A percentile compares a stretch with the other conserved stretches of the same genome.
These are phyloP conservation scores for Phoenoteleia sp. DNA, from an alignment of 2,888 invertebrate species.

Conservation along the genomic window DNA sequence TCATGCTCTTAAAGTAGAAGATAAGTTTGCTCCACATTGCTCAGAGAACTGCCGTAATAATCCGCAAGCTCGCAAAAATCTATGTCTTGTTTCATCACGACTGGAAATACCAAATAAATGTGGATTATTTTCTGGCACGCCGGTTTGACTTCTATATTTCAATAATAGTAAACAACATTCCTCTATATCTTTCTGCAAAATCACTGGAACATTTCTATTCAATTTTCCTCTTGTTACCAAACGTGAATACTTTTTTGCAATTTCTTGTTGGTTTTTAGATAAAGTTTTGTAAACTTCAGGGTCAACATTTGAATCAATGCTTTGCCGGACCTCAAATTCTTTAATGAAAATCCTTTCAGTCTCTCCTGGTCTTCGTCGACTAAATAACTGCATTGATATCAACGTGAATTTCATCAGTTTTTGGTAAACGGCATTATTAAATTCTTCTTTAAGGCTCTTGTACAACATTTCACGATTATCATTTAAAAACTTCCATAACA, in stretches of 20 bases:
- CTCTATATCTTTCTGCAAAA: background rate
- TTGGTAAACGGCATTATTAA: conserved; percentile 39
- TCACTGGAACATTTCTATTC: conserved; percentile 35
- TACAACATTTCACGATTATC: background rate
- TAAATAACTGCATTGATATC: conserved; percentile 69
- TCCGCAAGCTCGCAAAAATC: background rate
- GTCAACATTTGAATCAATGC: conserved; percentile 57
- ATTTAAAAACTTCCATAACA: background rate
- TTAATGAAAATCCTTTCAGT: conserved; percentile 65
- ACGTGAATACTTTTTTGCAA: conserved; percentile 62
- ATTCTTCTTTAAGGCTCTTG: background rate
- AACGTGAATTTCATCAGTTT: conserved; percentile 55
- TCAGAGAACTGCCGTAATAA: background rate
- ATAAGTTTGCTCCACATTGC: background rate
- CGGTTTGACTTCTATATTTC: conserved; percentile 16
- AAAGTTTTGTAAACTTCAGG: no score
- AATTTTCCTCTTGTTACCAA: conserved; percentile 73
- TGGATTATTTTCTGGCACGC: background rate
- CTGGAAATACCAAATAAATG: background rate
- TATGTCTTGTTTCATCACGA: background rate
- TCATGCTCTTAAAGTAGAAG: background rate
- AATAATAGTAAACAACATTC: background rate
- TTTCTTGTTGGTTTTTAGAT: no score
- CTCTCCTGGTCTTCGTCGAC: conserved; percentile 73
- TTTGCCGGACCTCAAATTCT: conserved; percentile 58